These are phyloP conservation scores for Aspidapion aeneum DNA, from an alignment of 2,888 invertebrate genomes.

Conservation along the genomic window DNA sequence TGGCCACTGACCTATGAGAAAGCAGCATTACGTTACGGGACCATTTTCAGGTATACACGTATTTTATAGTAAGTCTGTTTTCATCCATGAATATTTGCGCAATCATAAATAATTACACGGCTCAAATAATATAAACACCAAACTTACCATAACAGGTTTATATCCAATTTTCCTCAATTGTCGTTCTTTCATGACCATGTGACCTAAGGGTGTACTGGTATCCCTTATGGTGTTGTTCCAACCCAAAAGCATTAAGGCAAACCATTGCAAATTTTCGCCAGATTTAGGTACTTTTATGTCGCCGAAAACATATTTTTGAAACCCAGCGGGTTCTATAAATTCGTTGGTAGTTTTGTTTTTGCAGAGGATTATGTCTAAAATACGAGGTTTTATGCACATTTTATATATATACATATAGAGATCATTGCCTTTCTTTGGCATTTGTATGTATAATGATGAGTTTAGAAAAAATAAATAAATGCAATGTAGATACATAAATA, in stretches of 20 bases:
- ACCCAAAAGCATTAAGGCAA: conserved; percentile 57
- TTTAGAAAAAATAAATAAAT: no score
- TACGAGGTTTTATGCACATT: no score
- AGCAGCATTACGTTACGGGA: no score
- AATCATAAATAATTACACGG: not conserved
- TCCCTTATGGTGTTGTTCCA: conserved; percentile 59
- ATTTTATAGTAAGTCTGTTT: no score
- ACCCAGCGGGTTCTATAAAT: conserved; percentile 50
- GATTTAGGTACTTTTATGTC: conserved; percentile 39
- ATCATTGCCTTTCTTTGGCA: no score
- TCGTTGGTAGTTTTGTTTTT: conserved; percentile 50
- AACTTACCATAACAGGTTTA: conserved; percentile 54
- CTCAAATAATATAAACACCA: not conserved
- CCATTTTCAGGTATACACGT: no score
- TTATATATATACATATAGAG: no score
- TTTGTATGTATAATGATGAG: no score
- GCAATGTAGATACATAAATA: no score
- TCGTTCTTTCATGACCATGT: conserved; percentile 57
- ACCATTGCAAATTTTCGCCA: conserved; percentile 47
- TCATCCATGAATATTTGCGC: not conserved
- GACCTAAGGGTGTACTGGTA: conserved; percentile 54
- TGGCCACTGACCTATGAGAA: no score
- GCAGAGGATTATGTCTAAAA: conserved; percentile 43
- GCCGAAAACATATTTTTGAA: conserved; percentile 53
- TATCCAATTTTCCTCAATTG: conserved; percentile 63